phyloP scores from a whole-genome alignment of 2,797 vertebrate genomes.

The Cyclopterus lumpus region DNA sequence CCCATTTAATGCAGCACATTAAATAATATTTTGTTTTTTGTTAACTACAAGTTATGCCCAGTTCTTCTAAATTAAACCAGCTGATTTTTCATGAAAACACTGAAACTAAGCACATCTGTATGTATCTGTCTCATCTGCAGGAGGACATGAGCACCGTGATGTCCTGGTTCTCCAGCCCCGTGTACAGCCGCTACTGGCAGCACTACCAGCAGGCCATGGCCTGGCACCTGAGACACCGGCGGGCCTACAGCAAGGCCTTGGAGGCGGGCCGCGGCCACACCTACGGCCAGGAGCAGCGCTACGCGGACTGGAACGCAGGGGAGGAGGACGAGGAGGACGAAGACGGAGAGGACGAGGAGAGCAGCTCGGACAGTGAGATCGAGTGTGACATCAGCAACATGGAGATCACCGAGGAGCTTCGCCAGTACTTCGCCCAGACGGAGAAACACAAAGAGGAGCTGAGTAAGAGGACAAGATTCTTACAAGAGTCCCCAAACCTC shows the following conservation, averaged over 20 bases:
- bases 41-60: background rate
- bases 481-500: no score
- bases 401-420: constrained; percentile 97
- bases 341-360: constrained; percentile 51
- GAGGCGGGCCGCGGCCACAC: constrained; percentile 74
- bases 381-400: constrained; percentile 94
- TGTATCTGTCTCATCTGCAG: constrained; percentile 53
- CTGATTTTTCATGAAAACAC: background rate
- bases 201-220: constrained; percentile 92
- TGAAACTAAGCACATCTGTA: background rate
- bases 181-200: constrained; percentile 91
- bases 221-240: constrained; percentile 89
- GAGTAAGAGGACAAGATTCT: constrained; percentile 82
- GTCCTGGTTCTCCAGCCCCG: constrained; percentile 84
- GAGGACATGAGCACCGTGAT: constrained; percentile 46
- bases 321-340: constrained; percentile 12
- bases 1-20: no score
- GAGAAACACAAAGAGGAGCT: constrained; percentile 91
- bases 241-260: constrained; percentile 87
- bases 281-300: constrained; percentile 52
- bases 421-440: constrained; percentile 93
- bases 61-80: background rate
- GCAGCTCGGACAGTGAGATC: constrained; percentile 85
- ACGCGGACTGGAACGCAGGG: constrained; percentile 69
- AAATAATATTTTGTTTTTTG: background rate